phyloP scores from a whole-genome alignment of 2,888 invertebrate species.

The Thereva nobilitata region DNA sequence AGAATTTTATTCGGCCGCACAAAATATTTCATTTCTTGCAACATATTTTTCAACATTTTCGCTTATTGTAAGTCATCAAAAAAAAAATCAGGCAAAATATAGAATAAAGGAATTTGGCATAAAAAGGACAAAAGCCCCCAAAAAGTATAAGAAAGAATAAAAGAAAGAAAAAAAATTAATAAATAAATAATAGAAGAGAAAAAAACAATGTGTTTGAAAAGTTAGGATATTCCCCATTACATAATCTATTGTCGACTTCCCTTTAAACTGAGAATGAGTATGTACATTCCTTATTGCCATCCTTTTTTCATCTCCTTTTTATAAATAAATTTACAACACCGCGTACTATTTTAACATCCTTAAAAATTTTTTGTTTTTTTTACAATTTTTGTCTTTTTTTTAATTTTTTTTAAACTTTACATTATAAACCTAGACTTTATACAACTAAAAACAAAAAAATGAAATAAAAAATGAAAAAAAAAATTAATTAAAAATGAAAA shows the following conservation, averaged over 20 bases:
- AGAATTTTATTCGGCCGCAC: conserved; percentile 33
- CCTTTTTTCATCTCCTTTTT: conserved; percentile 8
- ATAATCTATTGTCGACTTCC: conserved; percentile 25
- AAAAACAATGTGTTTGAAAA: conserved; percentile 16
- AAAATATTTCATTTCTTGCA: conserved; percentile 33
- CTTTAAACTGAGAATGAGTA: conserved; percentile 13
- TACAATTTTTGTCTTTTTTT: conserved; percentile 23
- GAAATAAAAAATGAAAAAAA: conserved; percentile 12
- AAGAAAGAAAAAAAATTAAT: conserved; percentile 10
- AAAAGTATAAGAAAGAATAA: conserved; percentile 20
- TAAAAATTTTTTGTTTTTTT: conserved; percentile 26
- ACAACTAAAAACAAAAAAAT: conserved; percentile 41
- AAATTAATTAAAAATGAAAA: conserved; percentile 30
- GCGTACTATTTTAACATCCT: conserved; percentile 12
- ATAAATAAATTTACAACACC: conserved; percentile 34
- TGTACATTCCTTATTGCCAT: background rate
- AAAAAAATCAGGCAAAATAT: conserved; percentile 29
- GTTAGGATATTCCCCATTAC: background rate
- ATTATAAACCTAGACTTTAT: conserved; percentile 41
- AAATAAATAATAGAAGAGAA: conserved; percentile 26
- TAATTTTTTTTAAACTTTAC: conserved; percentile 39
- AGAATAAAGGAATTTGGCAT: conserved; percentile 22
- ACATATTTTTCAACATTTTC: conserved; percentile 29
- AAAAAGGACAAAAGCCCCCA: conserved; percentile 8
- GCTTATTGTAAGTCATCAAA: conserved; percentile 27